phyloP scores from a whole-genome alignment of 2,888 invertebrate genomes.

The Amitus sp. region DNA sequence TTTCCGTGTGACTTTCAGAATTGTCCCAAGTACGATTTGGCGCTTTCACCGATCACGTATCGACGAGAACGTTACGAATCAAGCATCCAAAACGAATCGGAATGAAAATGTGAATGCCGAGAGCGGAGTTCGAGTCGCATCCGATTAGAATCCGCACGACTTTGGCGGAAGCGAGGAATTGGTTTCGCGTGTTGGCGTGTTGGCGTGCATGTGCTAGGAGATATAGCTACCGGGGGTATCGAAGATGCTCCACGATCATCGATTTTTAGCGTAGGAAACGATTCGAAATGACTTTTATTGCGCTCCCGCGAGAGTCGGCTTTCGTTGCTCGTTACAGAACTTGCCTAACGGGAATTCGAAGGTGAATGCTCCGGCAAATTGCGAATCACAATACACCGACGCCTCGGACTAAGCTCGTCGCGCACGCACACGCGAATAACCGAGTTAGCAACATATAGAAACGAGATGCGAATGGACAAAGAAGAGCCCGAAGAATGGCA shows the following conservation, averaged over 20 bases:
- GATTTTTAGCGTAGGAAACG: constrained; percentile 13
- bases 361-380: constrained; percentile 65
- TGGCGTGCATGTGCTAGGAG: constrained; percentile 2
- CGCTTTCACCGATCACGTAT: too few species aligned
- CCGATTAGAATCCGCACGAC: constrained; percentile 36
- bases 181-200: constrained; percentile 5
- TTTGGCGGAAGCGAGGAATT: constrained; percentile 30
- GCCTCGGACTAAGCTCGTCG: too few species aligned
- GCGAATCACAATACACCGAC: constrained; percentile 57
- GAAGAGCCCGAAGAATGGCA: constrained; percentile 4
- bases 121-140: too few species aligned
- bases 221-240: constrained; percentile 17
- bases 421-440: constrained; percentile 47
- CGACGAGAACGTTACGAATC: too few species aligned
- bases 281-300: constrained; percentile 26
- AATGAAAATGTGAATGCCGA: too few species aligned
- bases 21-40: too few species aligned
- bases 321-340: constrained; percentile 46
- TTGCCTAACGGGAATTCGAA: constrained; percentile 63
- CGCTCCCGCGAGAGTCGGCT: constrained; percentile 7
- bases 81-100: too few species aligned
- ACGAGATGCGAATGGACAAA: constrained; percentile 46
- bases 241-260: constrained; percentile 16
- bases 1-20: too few species aligned
- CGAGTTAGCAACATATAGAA: constrained; percentile 54